These are phyloP conservation scores for Squalus acanthias DNA, from an alignment of 2,797 vertebrate genomes.

Conservation along the genomic window DNA sequence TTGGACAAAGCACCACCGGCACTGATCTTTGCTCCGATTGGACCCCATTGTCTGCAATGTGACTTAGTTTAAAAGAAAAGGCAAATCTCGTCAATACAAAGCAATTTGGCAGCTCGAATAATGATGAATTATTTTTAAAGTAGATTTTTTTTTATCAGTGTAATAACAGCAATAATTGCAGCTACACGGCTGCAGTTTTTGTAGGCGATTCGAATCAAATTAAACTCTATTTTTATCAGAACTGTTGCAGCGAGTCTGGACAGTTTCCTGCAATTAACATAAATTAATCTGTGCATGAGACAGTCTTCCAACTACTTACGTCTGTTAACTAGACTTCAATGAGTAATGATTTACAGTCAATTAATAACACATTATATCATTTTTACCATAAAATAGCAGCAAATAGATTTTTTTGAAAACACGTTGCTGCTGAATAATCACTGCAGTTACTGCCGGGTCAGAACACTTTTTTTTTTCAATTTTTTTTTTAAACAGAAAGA, in stretches of 20 bases:
- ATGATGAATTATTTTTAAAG: background rate
- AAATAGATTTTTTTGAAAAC: background rate
- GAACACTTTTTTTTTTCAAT: background rate
- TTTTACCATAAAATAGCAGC: background rate
- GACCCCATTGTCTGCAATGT: background rate
- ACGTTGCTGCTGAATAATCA: background rate
- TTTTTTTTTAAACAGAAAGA: background rate
- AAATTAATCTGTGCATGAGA: slow-evolving; percentile 30
- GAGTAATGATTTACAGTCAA: slow-evolving; percentile 30
- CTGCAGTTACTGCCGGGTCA: background rate
- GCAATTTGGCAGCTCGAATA: background rate
- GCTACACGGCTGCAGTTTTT: background rate
- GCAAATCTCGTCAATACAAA: background rate
- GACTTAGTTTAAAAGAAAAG: background rate
- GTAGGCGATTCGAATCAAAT: background rate
- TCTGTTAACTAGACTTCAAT: slow-evolving; percentile 28
- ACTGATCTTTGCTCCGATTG: background rate
- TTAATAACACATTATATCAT: slow-evolving; percentile 20
- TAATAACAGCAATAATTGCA: slow-evolving; percentile 24
- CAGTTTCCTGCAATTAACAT: slow-evolving; percentile 19
- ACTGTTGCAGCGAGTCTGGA: background rate
- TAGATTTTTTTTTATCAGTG: slow-evolving; percentile 1
- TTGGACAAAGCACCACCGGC: background rate
- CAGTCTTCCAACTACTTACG: slow-evolving; percentile 25
- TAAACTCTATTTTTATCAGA: slow-evolving; percentile 15